Evolutionary conservation across 1,140 invertebrate species (phyloP).

Genomic region (Tribolium castaneum): DNA sequence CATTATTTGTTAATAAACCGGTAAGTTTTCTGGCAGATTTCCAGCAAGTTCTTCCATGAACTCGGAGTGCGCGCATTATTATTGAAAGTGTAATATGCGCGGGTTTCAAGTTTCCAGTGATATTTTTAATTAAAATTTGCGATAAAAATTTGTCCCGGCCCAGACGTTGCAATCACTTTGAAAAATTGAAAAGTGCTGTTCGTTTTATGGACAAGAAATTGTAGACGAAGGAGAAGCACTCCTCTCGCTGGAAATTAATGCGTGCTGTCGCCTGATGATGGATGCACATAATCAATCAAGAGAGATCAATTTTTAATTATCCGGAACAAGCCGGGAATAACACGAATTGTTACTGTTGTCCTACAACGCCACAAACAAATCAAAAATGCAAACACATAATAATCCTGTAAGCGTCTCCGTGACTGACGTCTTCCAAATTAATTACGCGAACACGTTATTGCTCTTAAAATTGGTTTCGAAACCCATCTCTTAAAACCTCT

Average conservation of each 20-base stretch:
- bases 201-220: slow-evolving; percentile 9
- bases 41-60: not conserved
- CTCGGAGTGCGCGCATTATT: not conserved
- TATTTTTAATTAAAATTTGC: slow-evolving; percentile 9
- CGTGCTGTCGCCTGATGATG: slow-evolving; percentile 17
- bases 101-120: not conserved
- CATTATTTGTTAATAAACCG: slow-evolving; percentile 26
- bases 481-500: not conserved
- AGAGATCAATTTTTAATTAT: slow-evolving; percentile 27
- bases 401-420: too few relatives aligned
- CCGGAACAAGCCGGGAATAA: not conserved
- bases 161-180: not conserved
- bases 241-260: slow-evolving; percentile 10
- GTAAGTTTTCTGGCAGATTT: slow-evolving; percentile 13
- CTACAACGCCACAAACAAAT: not conserved
- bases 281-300: slow-evolving; percentile 27
- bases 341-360: slow-evolving; percentile 5
- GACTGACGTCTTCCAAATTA: not conserved
- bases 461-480: not conserved
- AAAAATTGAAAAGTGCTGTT: not conserved
- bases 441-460: not conserved
- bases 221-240: not conserved
- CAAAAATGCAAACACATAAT: too few relatives aligned
- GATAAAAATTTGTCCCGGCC: not conserved
- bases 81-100: not conserved